A percentile compares a stretch with the other conserved stretches of the same genome.
phyloP scores from a whole-genome alignment of 1,140 invertebrate genomes.

The Drosophila baimaii region DNA sequence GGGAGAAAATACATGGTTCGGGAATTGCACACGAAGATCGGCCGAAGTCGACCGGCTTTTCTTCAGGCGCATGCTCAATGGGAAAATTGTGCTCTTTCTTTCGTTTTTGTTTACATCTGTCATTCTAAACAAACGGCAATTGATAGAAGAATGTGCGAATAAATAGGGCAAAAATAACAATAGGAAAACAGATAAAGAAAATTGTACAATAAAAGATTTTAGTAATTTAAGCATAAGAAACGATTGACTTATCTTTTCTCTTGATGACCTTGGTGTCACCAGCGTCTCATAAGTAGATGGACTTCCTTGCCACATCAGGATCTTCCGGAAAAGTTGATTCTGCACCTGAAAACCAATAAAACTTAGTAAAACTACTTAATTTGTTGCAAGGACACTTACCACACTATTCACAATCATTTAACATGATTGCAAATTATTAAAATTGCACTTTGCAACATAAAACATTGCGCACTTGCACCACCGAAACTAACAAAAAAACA shows the following conservation, averaged over 20 bases:
- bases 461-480: not conserved
- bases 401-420: too few relatives aligned
- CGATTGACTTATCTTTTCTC: too few relatives aligned
- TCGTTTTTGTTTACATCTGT: slow-evolving; percentile 61
- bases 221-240: not conserved
- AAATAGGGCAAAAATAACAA: not conserved
- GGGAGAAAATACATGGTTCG: slow-evolving; percentile 7
- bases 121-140: slow-evolving; percentile 61
- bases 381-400: not conserved
- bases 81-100: slow-evolving; percentile 16
- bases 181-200: not conserved
- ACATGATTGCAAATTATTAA: not conserved
- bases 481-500: not conserved
- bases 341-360: not conserved
- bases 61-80: slow-evolving; percentile 44
- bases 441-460: not conserved
- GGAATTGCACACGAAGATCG: slow-evolving; percentile 21
- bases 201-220: not conserved
- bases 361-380: too few relatives aligned
- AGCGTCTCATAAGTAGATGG: too few relatives aligned
- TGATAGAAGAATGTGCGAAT: slow-evolving; percentile 21
- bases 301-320: not conserved
- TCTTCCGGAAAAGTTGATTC: too few relatives aligned
- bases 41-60: slow-evolving; percentile 31
- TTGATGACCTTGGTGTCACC: not conserved